Percentiles rank a stretch among this genome's conserved stretches.
Evolutionary conservation across 1,140 invertebrate species (phyloP).

Genomic region (Drosophila funebris): DNA sequence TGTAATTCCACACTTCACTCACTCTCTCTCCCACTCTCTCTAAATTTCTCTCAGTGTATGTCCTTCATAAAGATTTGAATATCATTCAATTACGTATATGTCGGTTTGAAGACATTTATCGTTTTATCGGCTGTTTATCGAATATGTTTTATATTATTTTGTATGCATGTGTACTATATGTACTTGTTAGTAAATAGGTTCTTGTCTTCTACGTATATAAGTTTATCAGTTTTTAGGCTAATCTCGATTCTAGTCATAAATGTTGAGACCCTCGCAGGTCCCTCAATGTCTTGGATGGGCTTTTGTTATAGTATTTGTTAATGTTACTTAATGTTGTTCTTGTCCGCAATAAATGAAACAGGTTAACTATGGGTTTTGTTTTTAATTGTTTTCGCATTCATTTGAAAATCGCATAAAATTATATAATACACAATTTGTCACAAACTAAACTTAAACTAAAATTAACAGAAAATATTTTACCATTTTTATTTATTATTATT

Average conservation of each 20-base stretch:
- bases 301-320: conserved; percentile 57
- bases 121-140: conserved; percentile 2
- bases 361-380: conserved; percentile 33
- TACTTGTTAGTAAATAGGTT: conserved; percentile 56
- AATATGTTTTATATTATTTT: conserved; percentile 30
- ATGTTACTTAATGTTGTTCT: conserved; percentile 24
- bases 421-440: conserved; percentile 80
- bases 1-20: conserved; percentile 8
- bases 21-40: conserved; percentile 12
- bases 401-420: conserved; percentile 78
- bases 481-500: not conserved
- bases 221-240: conserved; percentile 54
- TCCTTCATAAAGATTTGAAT: conserved; percentile 62
- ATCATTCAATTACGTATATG: conserved; percentile 79
- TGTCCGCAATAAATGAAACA: conserved; percentile 50
- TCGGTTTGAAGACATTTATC: conserved; percentile 38
- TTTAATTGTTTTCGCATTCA: conserved; percentile 69
- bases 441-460: conserved; percentile 77
- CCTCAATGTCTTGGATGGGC: conserved; percentile 65
- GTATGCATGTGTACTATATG: conserved; percentile 15
- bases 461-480: conserved; percentile 63
- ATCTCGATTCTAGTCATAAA: conserved; percentile 41
- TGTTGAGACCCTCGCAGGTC: conserved; percentile 48
- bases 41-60: conserved; percentile 36
- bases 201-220: conserved; percentile 72